Conservation (phyloP, 2,888 invertebrate genomes). For the Pantelozetes paolii region DNA sequence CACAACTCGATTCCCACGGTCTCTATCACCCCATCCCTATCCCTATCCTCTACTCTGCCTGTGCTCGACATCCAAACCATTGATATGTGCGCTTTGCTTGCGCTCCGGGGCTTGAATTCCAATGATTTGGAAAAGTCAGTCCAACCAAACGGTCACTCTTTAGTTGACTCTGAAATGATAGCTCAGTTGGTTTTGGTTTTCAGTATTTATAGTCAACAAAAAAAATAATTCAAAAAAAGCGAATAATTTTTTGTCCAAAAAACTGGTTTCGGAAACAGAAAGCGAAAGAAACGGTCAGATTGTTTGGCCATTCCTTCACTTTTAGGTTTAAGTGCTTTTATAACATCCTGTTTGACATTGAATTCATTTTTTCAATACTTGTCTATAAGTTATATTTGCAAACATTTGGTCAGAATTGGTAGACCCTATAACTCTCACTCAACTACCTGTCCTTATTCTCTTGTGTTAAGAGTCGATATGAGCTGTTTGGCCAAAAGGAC, state of each 20-base stretch:
- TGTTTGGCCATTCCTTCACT: not conserved
- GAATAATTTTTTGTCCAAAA: conserved; percentile 17
- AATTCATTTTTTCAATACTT: conserved; percentile 19
- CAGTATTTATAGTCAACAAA: conserved; percentile 17
- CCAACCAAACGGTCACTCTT: conserved; percentile 25
- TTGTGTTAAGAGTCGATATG: conserved; percentile 12
- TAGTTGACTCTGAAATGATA: not conserved
- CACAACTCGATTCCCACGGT: conserved; percentile 37
- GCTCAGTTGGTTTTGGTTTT: not conserved
- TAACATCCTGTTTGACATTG: conserved; percentile 37
- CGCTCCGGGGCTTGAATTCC: conserved; percentile 36
- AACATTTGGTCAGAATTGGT: conserved; percentile 6
- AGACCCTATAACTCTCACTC: not conserved
- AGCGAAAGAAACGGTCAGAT: not conserved
- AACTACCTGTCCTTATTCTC: not conserved
- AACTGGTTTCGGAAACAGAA: conserved; percentile 8
- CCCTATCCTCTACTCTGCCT: not conserved
- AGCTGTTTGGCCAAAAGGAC: conserved; percentile 7
- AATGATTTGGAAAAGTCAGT: conserved; percentile 30
- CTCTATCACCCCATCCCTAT: conserved; percentile 38
- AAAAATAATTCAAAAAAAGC: not conserved
- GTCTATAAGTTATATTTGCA: too few relatives aligned
- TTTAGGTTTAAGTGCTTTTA: conserved; percentile 34
- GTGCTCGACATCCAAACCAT: conserved; percentile 18
- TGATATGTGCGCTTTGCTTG: conserved; percentile 7